Evolutionary conservation across 2,888 invertebrate genomes (phyloP), one percentile per base, ranked within the genome.

Genomic region (Cephus rjabovi): DNA sequence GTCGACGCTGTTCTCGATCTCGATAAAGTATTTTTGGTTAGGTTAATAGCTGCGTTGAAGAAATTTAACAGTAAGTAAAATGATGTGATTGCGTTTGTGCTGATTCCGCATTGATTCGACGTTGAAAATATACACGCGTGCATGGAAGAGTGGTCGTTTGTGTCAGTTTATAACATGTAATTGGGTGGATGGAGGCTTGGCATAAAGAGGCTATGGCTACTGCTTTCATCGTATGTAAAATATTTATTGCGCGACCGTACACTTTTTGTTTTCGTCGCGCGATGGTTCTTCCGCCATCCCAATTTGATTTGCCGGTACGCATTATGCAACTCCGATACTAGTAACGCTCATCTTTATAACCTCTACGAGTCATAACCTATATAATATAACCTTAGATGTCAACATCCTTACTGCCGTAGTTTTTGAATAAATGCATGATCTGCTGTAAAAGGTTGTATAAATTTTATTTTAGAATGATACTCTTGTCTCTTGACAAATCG

Each of bases 1-100:
- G 90, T 90, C 90, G 91, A 90, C 90, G 90, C 90, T 90, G 89
- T 82, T 86, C 87, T 82, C 81, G 82, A 85, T 87, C 87, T 83
- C 79, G 79, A 84, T 85, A 83, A 84, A 87, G 85, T 88, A 87
- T 88, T 89, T 89, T 90, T 90, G 90, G 90, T 90, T 90, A 90
- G 89, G 90, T 90, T 88, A 83, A 83, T 87, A 84, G 80, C 81
- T 84, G 84, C 85, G 81, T 82, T 76, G 82, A 84, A 80, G 80
- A 81, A 79, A 82, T 84, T 83, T 83, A 87, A 84, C 80, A 89
- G 89, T 89, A 87, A 89, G 89, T 89, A 88, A 86, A 75, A 68
- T 34, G 76, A 74, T 76, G 78, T 76, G 81, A 79, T 83, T 75
- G 68, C 77, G 34, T 74, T 78, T 40, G 73, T 76, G 74, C 35